Base-by-base conservation (phyloP, 2,113 vertebrate genomes). In the Polypterus senegalus region DNA sequence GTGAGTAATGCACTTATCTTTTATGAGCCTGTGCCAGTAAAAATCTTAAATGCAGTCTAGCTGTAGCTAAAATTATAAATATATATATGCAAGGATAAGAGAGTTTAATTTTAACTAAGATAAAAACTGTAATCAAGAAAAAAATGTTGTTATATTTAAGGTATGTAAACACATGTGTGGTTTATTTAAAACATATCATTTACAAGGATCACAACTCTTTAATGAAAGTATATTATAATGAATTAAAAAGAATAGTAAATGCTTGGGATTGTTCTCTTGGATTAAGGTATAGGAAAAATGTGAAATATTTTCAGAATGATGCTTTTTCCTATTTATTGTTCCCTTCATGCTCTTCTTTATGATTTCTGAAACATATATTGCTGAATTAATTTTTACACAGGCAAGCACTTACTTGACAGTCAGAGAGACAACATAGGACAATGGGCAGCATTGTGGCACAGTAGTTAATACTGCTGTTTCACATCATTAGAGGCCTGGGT, bases 141-240 rank as follows among this genome's bases (percentile, higher is more conserved):
- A 4, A 58, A 45, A 58, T 58, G 56, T 58, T 45, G 54, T 10
- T 55, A 58, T 43, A 6, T 58, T 27, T 58, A 27, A 58, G 46
- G 56, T 5, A 58, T 58, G 56, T 58, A 58, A 58, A 45, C 56
- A 58, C 9, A 3, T 58, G 9, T 5, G 54, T 58, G 56, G 56
- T 58, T 58, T 58, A 45, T 58, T 7, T 58, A 5, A 58, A 58
- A 45, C 46, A 43, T 45, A 58, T 58, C 1, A 58, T 58, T 58
- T 58, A 6, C 7, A 52, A 58, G 27, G n/a, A 7, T 45, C 9
- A 27, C 44, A 6, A 5, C 56, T 58, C 56, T 58, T 58, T 58
- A 58, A 58, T 58, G 56, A 58, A 58, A 44, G 56, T 52, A 10
- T 4, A 44, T 58, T 7, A 58, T 58, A 45, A 58, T 10, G 10